phyloP scores from a whole-genome alignment of 1,140 invertebrate species.

The Idris sp. region DNA sequence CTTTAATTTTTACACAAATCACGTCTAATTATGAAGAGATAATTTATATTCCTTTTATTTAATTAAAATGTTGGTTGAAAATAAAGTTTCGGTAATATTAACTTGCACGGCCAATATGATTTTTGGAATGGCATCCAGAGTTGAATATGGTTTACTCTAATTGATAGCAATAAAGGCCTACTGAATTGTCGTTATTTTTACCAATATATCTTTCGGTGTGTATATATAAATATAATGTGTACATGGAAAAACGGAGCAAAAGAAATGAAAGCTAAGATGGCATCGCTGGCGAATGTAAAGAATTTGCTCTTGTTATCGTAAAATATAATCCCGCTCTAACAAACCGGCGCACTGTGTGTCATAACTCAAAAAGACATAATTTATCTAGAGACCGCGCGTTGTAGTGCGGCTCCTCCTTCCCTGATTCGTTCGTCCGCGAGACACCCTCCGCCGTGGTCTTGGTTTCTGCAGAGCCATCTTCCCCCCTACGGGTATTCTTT shows the following conservation, averaged over 20 bases:
- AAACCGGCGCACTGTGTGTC: conserved; percentile 52
- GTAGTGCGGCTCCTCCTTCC: conserved; percentile 38
- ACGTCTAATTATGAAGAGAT: too few relatives aligned
- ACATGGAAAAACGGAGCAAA: conserved; percentile 38
- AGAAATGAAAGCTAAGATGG: conserved; percentile 40
- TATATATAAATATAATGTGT: conserved; percentile 24
- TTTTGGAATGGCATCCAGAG: conserved; percentile 22
- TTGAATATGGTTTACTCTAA: conserved; percentile 22
- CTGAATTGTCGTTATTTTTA: conserved; percentile 51
- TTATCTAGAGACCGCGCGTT: conserved; percentile 58
- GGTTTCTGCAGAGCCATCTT: conserved; percentile 2
- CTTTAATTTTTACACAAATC: too few relatives aligned
- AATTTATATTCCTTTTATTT: too few relatives aligned
- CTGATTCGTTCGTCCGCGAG: conserved; percentile 31
- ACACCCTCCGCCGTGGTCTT: conserved; percentile 26
- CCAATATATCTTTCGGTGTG: conserved; percentile 27
- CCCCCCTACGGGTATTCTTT: conserved; percentile 50
- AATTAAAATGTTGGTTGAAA: too few relatives aligned
- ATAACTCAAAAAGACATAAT: conserved; percentile 66
- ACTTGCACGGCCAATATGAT: conserved; percentile 1
- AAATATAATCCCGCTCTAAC: conserved; percentile 60
- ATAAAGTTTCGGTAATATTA: too few relatives aligned
- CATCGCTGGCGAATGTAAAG: conserved; percentile 48
- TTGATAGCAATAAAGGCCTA: conserved; percentile 18
- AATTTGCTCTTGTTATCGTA: conserved; percentile 62